Percentiles rank a stretch among this genome's conserved stretches.
Conservation (phyloP, 2,113 vertebrate genomes). For the Cromileptes altivelis region DNA sequence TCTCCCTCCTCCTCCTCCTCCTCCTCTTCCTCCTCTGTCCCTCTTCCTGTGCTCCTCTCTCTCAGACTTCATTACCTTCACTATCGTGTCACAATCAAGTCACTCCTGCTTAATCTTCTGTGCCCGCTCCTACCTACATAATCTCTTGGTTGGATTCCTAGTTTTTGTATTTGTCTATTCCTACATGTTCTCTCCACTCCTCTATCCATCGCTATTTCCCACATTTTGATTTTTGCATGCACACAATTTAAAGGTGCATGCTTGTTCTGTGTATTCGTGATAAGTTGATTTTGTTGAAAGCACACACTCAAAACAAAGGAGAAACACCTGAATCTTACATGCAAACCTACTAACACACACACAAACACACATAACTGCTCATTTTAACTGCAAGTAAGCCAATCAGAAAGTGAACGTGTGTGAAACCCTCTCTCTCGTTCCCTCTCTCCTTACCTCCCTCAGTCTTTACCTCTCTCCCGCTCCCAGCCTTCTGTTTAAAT, state of each 20-base stretch:
- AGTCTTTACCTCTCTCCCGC: slow-evolving; percentile 63
- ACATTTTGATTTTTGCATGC: background rate
- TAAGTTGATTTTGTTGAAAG: background rate
- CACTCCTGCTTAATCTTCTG: slow-evolving; percentile 47
- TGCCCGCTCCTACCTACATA: slow-evolving; percentile 2
- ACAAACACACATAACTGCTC: background rate
- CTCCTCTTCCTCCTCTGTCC: slow-evolving; percentile 19
- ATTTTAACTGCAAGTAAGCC: slow-evolving; percentile 31
- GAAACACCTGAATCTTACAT: slow-evolving; percentile 1
- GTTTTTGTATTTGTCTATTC: slow-evolving; percentile 11
- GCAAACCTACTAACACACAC: slow-evolving; percentile 10
- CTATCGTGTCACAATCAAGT: slow-evolving; percentile 42
- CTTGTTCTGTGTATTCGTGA: background rate
- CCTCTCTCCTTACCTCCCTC: slow-evolving; percentile 39
- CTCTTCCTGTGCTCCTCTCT: slow-evolving; percentile 17
- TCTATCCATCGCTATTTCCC: background rate
- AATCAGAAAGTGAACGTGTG: slow-evolving; percentile 32
- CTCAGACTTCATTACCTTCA: slow-evolving; percentile 34
- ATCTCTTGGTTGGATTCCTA: background rate
- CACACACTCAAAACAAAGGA: background rate
- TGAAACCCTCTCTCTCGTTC: slow-evolving; percentile 35
- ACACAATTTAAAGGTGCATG: background rate
- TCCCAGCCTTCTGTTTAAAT: slow-evolving; percentile 85
- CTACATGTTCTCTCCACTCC: background rate
- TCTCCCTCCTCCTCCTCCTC: slow-evolving; percentile 41